These are phyloP conservation scores for Danio kyathit DNA, from an alignment of 2,797 vertebrate species.

Conservation along the genomic window DNA sequence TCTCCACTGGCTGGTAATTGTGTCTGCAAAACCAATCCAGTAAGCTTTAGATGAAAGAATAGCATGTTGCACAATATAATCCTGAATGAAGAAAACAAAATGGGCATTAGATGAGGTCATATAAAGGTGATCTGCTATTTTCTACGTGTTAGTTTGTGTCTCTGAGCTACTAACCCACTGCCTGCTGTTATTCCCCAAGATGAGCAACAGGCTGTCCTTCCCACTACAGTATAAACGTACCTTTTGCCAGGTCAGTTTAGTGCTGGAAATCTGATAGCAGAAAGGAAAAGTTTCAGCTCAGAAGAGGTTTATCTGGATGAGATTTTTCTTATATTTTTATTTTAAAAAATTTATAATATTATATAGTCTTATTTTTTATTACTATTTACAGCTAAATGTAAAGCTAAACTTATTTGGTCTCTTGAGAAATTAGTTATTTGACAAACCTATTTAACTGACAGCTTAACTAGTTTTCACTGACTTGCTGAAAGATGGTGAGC, in stretches of 20 bases:
- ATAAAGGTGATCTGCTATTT: neutral
- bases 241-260: neutral
- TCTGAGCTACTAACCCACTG: neutral
- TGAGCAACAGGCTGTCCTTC: neutral
- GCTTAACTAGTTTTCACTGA: too few relatives aligned
- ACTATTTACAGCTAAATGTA: too few relatives aligned
- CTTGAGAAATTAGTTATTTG: too few relatives aligned
- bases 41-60: neutral
- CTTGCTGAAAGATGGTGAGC: too few relatives aligned
- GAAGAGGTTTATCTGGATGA: constrained; percentile 5
- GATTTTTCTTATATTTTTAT: too few relatives aligned
- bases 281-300: neutral
- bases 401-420: too few relatives aligned
- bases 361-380: too few relatives aligned
- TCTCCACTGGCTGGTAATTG: neutral
- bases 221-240: neutral
- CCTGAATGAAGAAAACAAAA: neutral
- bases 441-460: too few relatives aligned
- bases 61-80: neutral
- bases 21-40: constrained; percentile 12
- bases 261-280: constrained; percentile 2
- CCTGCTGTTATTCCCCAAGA: neutral
- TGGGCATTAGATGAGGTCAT: neutral
- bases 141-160: neutral
- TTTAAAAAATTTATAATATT: neutral